Base-by-base conservation (phyloP, 1,140 invertebrate genomes). In the Halesus radiatus region DNA sequence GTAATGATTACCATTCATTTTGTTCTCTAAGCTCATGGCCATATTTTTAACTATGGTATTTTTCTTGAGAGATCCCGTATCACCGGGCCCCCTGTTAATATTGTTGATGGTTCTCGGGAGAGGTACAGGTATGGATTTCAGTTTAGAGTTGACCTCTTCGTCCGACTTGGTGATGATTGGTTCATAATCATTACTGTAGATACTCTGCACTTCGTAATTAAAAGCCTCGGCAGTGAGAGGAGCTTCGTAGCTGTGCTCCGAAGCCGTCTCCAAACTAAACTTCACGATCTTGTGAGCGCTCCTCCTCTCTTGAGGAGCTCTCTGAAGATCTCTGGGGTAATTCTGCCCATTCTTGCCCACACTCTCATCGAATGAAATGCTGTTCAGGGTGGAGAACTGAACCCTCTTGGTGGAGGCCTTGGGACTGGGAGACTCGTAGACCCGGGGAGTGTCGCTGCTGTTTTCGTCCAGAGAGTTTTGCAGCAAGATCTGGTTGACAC, bases 401-500 rank as follows among this genome's bases (percentile, higher is more conserved):
- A 90, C 89, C 68, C 89, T 85, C 84, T 90, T 90, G 15, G 89
- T 88, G 13, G 88, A 84, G 62, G 88, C 79, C 85, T 90, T 90
- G 18, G 89, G 89, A 80, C 89, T 89, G 5, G 88, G 86, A 52
- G 87, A 82, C 85, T 89, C 87, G 84, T 88, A 88, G 70, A 87
- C 88, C 81, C 88, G 88, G 23, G 87, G 88, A 77, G 87, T 88
- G 81, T 90, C 89, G 80, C 88, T 88, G 70, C 88, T 89, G 80
- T 87, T 90, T 76, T 90, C 89, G 81, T 90, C 89, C 80, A 90
- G 85, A 16, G 88, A 89, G 83, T 92, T 92, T 85, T 92, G 91
- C 16, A 94, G 85, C 6, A 95, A 87, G 80, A 95, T 95, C 86
- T 94, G 94, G 88, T 94, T 95, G 32, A 95, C 93, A 84, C 94